Base-by-base conservation (phyloP, 2,113 vertebrate species). In the Pygoscelis adeliae region DNA sequence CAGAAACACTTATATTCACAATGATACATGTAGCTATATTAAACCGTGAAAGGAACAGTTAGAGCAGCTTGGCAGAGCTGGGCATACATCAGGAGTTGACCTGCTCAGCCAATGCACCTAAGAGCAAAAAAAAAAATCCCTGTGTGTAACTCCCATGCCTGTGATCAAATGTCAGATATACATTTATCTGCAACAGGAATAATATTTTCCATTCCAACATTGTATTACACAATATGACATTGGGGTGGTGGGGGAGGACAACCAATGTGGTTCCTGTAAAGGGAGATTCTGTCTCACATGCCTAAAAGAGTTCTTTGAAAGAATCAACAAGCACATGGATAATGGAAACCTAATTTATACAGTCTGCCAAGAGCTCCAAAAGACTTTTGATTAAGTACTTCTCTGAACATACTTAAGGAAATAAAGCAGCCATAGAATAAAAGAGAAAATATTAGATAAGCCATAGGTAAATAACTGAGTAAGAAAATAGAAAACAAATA, bases 201-300 rank as follows among this genome's bases (percentile, higher is more conserved):
- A 52, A 13, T 32, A 26, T 47, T 70, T 52, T 44, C 44, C 50
- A 47, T 76, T 63, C 38, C 19, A 85, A 42, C 5, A 14, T 3
- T 16, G 22, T 9, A 58, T 56, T 81, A 53, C 10, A 58, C 12
- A 62, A 6, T 12, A 56, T 8, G 20, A 38, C 56, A 88, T 2
- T 7, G 6, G 10, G 8, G 15, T 7, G 25, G 15, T 0, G 1
- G 11, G 4, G 66, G 17, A 52, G 26, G 15, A 46, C 21, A 44
- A 77, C 4, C 11, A 23, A 30, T 6, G 13, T 22, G 34, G 29
- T 8, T 76, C 38, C 67, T 59, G 26, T 17, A 58, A 74, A 42
- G 30, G 26, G 18, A 84, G 49, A 42, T 36, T 50, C 50, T 49
- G 30, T 25, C 61, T 84, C 61, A n/a, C 18, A 25, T 34, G 14